phyloP scores from a whole-genome alignment of 2,888 invertebrate genomes.

The Imbricaverruca yamaguchii region DNA sequence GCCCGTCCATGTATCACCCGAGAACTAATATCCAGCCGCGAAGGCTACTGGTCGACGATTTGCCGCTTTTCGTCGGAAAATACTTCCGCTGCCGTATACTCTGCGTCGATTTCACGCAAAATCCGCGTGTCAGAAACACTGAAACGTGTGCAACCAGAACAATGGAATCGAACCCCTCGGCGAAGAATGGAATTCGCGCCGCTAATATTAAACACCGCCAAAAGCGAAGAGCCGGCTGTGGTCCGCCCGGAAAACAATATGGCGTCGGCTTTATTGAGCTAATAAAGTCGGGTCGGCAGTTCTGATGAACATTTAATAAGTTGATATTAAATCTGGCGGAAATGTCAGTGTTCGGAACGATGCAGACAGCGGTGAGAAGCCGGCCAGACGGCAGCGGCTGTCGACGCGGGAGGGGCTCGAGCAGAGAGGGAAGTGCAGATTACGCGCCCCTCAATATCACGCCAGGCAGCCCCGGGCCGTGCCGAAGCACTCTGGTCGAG shows the following conservation, averaged over 20 bases:
- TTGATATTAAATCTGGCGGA: conserved; percentile 21
- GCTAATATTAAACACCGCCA: not conserved
- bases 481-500: no score
- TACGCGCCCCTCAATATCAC: no score
- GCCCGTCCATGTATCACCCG: not conserved
- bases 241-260: not conserved
- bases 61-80: not conserved
- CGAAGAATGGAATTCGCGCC: not conserved
- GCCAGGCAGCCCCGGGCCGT: no score
- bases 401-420: no score
- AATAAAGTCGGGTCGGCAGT: conserved; percentile 4
- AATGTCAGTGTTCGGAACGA: conserved; percentile 12
- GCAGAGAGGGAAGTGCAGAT: no score
- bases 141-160: not conserved
- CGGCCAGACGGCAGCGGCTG: not conserved
- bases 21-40: not conserved
- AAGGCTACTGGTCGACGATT: not conserved
- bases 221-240: not conserved
- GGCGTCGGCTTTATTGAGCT: not conserved
- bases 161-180: not conserved
- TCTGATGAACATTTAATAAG: conserved; percentile 21
- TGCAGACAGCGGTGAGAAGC: not conserved
- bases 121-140: not conserved
- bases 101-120: not conserved
- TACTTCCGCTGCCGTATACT: not conserved